These are phyloP conservation scores for Dysdera silvatica DNA, from an alignment of 1,140 invertebrate species.

Conservation along the genomic window DNA sequence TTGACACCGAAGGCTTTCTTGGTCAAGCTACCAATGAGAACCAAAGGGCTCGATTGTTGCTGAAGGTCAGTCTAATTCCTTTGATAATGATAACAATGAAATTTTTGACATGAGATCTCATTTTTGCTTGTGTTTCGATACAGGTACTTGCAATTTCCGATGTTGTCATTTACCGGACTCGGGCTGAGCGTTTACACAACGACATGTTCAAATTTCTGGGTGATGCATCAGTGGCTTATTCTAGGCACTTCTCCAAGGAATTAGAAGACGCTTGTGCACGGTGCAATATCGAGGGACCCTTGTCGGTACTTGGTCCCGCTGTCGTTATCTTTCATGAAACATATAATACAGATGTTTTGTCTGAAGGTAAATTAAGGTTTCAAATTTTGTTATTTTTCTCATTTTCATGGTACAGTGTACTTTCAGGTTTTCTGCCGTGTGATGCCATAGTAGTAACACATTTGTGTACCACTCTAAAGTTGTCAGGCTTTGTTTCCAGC, in stretches of 20 bases:
- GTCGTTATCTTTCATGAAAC: constrained; percentile 77
- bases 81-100: constrained; percentile 2
- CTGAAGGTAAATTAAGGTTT: constrained; percentile 22
- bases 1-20: constrained; percentile 72
- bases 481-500: too few relatives aligned
- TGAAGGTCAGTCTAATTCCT: constrained; percentile 81
- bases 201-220: constrained; percentile 75
- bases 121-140: not conserved
- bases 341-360: constrained; percentile 51
- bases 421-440: not conserved
- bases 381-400: not conserved
- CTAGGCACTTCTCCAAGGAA: constrained; percentile 61
- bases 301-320: constrained; percentile 58
- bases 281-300: constrained; percentile 43
- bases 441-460: too few relatives aligned
- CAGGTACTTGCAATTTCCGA: constrained; percentile 68
- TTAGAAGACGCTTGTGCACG: constrained; percentile 52
- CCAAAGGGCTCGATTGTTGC: constrained; percentile 60
- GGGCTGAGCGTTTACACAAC: constrained; percentile 64
- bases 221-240: constrained; percentile 65
- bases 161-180: constrained; percentile 69
- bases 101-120: not conserved
- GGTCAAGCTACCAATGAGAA: constrained; percentile 60
- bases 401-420: constrained; percentile 31
- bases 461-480: too few relatives aligned